Evolutionary conservation across 2,888 invertebrate species (phyloP).

Genomic region (Eristalinus aeneus): DNA sequence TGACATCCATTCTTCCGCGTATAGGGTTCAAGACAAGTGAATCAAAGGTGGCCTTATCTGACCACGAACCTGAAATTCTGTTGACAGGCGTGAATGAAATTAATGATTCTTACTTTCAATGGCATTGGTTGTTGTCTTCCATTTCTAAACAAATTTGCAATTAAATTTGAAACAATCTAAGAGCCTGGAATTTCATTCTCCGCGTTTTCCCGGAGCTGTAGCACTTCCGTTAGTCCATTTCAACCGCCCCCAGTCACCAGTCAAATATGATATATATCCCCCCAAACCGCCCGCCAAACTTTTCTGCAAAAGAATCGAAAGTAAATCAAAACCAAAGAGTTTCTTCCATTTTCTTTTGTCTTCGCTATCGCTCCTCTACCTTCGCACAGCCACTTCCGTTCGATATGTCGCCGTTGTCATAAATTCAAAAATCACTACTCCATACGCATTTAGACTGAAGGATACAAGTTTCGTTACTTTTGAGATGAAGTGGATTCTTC

Average conservation of each 20-base stretch:
- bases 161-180: no score
- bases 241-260: neutral
- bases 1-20: no score
- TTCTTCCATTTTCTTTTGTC: neutral
- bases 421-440: slow-evolving; percentile 67
- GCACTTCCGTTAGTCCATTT: neutral
- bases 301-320: slow-evolving; percentile 2
- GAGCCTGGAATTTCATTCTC: no score
- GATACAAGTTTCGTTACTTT: slow-evolving; percentile 50
- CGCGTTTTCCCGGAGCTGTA: no score
- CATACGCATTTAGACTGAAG: slow-evolving; percentile 35
- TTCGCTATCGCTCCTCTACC: neutral
- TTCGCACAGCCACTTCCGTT: neutral
- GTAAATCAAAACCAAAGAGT: slow-evolving; percentile 28
- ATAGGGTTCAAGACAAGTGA: no score
- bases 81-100: no score
- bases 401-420: slow-evolving; percentile 46
- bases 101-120: no score
- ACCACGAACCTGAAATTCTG: no score
- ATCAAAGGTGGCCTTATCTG: no score
- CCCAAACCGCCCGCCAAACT: slow-evolving; percentile 1
- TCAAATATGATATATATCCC: neutral
- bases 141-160: no score
- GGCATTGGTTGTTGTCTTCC: no score
- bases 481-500: slow-evolving; percentile 76